A percentile compares a stretch with the other conserved stretches of the same genome.
Conservation (phyloP, 2,888 invertebrate species). For the Calameuta idolon region DNA sequence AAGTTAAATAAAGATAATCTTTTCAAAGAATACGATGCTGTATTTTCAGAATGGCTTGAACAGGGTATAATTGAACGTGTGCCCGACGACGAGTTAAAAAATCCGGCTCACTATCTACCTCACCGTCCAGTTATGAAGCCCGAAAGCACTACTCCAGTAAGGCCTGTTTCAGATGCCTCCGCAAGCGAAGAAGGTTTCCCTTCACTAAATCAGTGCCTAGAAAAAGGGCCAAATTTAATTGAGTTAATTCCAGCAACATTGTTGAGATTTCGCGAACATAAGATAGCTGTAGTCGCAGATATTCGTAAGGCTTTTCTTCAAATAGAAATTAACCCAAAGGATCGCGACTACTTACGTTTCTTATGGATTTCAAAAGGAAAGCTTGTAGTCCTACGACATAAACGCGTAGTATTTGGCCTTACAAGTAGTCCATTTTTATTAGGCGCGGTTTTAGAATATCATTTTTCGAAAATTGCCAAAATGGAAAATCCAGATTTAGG, state of each 20-base stretch:
- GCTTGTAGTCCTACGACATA: slow-evolving; percentile 29
- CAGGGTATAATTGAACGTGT: slow-evolving; percentile 46
- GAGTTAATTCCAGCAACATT: slow-evolving; percentile 35
- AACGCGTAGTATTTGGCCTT: slow-evolving; percentile 43
- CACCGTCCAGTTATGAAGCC: slow-evolving; percentile 28
- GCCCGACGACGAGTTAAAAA: slow-evolving; percentile 21
- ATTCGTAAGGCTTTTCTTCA: slow-evolving; percentile 38
- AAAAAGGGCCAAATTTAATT: slow-evolving; percentile 38
- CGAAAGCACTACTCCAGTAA: slow-evolving; percentile 33
- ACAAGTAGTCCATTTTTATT: slow-evolving; percentile 39
- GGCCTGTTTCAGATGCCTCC: slow-evolving; percentile 48
- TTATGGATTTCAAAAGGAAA: slow-evolving; percentile 34
- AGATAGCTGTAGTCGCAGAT: slow-evolving; percentile 33
- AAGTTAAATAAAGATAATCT: slow-evolving; percentile 35
- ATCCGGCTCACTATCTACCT: slow-evolving; percentile 33
- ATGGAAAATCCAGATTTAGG: not conserved
- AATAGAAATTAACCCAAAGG: slow-evolving; percentile 29
- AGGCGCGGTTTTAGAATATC: slow-evolving; percentile 37
- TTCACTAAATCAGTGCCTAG: slow-evolving; percentile 41
- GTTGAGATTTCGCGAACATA: slow-evolving; percentile 32
- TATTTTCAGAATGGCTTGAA: slow-evolving; percentile 46
- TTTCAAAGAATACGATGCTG: slow-evolving; percentile 36
- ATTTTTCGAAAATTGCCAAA: slow-evolving; percentile 27
- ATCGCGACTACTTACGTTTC: slow-evolving; percentile 39
- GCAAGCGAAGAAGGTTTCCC: slow-evolving; percentile 33